Base-by-base conservation (phyloP, 2,888 invertebrate species). In the Aphrophora alni region DNA sequence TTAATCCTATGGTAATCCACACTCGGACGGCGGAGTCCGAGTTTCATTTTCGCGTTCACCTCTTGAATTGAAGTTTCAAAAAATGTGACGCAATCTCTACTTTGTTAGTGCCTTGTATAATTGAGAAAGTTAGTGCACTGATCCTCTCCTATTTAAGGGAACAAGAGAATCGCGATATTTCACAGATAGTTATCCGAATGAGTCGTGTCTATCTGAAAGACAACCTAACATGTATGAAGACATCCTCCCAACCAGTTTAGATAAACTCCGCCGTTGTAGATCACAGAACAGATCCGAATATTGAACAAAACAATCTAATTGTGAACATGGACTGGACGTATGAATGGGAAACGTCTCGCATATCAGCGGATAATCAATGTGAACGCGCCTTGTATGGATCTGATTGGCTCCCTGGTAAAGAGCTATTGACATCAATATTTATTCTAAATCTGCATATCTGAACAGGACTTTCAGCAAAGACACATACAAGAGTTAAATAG, bases 351-450 rank as follows among this genome's bases (percentile, higher is more conserved):
- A 21, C 14, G 59, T 21, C n/a, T 3, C 2, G 21, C 59, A 21
- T 59, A 59, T 59, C 59, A 21, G 59, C 21, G 59, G 59, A 59
- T 59, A 59, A 59, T 59, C 59, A 59, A 59, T 59, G 59, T 59
- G 10, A 59, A 21, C 21, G 4, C 59, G 59, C 59, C 59, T 59
- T 59, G n/a, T 59, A 59, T 59, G 59, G 59, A 21, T 59, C 59
- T 59, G 59, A 59, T 59, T 59, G 59, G 59, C n/a, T 59, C 21
- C n/a, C 21, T 59, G 59, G n/a, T 59, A 59, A 59, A 59, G 59
- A 21, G 21, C 59, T 17, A 4, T 7, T 21, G 59, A 21, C 59
- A 59, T n/a, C 59, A 21, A 59, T 44, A 59, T 59, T 59, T 59
- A 59, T 59, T 21, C 21, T 2, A 21, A 21, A 59, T 59, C 59